Conservation (phyloP, 2,113 vertebrate species). For the Toxostoma redivivum region DNA sequence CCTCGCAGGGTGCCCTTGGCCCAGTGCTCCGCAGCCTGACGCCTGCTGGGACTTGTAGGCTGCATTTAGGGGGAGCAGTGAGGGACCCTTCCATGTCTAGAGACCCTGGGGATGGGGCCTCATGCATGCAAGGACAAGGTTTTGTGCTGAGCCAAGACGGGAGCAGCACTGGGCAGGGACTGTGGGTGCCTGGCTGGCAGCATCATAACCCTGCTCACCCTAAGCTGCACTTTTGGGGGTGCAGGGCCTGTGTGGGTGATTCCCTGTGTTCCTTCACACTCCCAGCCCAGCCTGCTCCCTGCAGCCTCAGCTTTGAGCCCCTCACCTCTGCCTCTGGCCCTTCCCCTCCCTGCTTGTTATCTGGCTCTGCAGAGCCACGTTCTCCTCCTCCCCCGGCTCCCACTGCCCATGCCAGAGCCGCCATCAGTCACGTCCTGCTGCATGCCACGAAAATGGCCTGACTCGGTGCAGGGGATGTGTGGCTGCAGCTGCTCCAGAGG, state of each 20-base stretch:
- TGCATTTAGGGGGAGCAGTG: rapidly evolving
- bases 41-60: conserved; percentile 5
- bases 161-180: not conserved
- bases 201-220: not conserved
- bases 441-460: not conserved
- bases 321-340: not conserved
- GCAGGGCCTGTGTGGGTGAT: not conserved
- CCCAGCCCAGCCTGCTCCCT: not conserved
- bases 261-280: not conserved
- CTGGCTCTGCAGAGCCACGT: not conserved
- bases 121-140: rapidly evolving
- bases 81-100: not conserved
- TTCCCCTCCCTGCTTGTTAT: not conserved
- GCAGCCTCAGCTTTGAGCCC: not conserved
- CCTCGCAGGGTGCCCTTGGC: not conserved
- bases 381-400: not conserved
- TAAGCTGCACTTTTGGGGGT: not conserved
- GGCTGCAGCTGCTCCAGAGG: not conserved
- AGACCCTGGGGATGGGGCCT: too few species aligned
- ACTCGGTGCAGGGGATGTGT: not conserved
- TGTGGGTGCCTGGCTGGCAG: not conserved
- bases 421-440: not conserved
- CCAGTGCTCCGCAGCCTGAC: rapidly evolving
- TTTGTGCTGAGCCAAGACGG: not conserved
- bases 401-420: not conserved